A percentile compares a stretch with the other conserved stretches of the same genome.
phyloP scores from a whole-genome alignment of 2,888 invertebrate species.

The Cantharis rufa region DNA sequence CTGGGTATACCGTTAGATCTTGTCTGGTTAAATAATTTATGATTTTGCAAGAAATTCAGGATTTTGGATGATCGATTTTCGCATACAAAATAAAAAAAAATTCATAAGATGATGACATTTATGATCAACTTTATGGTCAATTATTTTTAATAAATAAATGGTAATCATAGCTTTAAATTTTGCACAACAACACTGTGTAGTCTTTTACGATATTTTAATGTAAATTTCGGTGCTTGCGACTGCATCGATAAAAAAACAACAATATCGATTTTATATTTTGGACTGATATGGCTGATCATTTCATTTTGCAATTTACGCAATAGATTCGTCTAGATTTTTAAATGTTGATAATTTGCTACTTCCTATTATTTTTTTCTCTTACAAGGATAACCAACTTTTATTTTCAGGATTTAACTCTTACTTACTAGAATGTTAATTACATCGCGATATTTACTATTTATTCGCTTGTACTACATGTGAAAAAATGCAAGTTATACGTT shows the following conservation, averaged over 20 bases:
- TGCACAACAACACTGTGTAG: background rate
- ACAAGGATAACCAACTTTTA: background rate
- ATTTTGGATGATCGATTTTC: conserved; percentile 1
- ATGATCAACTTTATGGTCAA: background rate
- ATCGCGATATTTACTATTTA: background rate
- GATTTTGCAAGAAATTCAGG: conserved; percentile 22
- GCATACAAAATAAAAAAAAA: background rate
- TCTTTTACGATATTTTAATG: background rate
- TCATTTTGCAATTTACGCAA: too few relatives aligned
- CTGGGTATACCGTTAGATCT: conserved; percentile 20
- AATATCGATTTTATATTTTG: background rate
- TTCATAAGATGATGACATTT: background rate
- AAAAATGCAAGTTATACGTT: background rate
- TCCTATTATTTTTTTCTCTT: background rate
- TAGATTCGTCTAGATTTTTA: too few relatives aligned
- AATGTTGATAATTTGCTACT: background rate
- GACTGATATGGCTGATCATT: background rate
- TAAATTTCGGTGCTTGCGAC: background rate
- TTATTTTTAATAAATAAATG: background rate
- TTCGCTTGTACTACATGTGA: background rate
- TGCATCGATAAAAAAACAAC: background rate
- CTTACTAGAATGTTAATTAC: background rate
- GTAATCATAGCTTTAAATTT: background rate
- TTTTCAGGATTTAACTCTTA: background rate
- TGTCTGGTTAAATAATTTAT: conserved; percentile 27